A percentile compares a stretch with the other conserved stretches of the same genome.
phyloP scores from a whole-genome alignment of 2,888 invertebrate genomes.

The Morpho helenor region DNA sequence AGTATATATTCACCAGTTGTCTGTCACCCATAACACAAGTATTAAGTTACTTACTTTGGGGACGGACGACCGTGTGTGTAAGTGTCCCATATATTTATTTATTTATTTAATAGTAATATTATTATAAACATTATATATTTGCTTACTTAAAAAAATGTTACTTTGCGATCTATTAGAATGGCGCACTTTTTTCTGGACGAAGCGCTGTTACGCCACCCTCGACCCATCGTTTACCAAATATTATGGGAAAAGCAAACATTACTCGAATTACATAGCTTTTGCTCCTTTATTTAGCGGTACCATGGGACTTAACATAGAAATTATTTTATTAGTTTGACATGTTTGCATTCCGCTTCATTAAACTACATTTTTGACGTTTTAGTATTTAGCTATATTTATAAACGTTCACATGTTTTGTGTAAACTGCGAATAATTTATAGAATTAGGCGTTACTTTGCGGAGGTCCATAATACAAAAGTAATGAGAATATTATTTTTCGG shows the following conservation, averaged over 20 bases:
- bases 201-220: conserved; percentile 35
- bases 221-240: conserved; percentile 54
- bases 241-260: conserved; percentile 74
- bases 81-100: too few relatives aligned
- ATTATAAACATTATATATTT: conserved; percentile 22
- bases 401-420: too few relatives aligned
- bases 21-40: too few relatives aligned
- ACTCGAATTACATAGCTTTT: conserved; percentile 63
- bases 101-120: too few relatives aligned
- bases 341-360: conserved; percentile 30
- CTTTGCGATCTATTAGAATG: not conserved
- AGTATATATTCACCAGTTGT: too few relatives aligned
- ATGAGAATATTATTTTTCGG: too few relatives aligned
- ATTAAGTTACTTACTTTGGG: too few relatives aligned
- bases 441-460: too few relatives aligned
- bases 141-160: not conserved
- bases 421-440: too few relatives aligned
- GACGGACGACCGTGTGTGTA: too few relatives aligned
- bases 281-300: conserved; percentile 45
- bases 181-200: conserved; percentile 13
- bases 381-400: not conserved
- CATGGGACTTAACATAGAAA: conserved; percentile 42
- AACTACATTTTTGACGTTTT: conserved; percentile 12
- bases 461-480: too few relatives aligned
- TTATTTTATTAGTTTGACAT: conserved; percentile 33